Base-by-base conservation (phyloP, 2,888 invertebrate genomes). In the Acleris cristana region DNA sequence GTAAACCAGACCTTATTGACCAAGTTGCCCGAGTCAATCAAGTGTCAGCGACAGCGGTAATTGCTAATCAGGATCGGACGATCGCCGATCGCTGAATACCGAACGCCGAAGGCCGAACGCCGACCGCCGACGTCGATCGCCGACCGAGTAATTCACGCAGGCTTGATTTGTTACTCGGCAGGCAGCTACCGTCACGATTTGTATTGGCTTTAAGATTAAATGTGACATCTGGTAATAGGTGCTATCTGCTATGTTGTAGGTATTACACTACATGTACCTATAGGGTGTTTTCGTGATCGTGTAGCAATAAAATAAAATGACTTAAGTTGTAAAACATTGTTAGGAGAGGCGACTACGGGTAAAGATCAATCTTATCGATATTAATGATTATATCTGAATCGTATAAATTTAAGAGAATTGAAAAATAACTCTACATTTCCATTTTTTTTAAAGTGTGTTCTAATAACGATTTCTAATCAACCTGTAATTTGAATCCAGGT, bases 11-110 rank as follows among this genome's bases (percentile, higher is more conserved):
- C 12, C 26, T 18, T 48, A 58, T 58, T 48, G 45, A 10, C 48
- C 12, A n/a, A 58, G 58, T 58, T 58, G 45, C n/a, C 58, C 23
- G 48, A 58, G 58, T 58, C 58, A 58, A 58, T 58, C 58, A 58
- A 26, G 23, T 58, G 58, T 48, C 58, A 48, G 48, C 58, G 26
- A 44, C 44, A 21, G 21, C 44, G 45, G 26, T 58, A 48, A 58
- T 48, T 58, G 23, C 58, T 58, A 58, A 58, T 58, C 58, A 58
- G 58, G 19, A 26, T 12, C 40, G 34, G 55, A 34, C 55, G 55
- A 55, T 18, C 18, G 55, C 26, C 58, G 58, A 58, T 21, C 18
- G 26, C 48, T 45, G 45, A 48, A n/a, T 5, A 18, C 18, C 26
- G 58, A 58, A n/a, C 57, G 44, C 40, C 44, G 56, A 56, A 44